Base-by-base conservation (phyloP, 2,888 invertebrate species). In the Habroteleia sp. region DNA sequence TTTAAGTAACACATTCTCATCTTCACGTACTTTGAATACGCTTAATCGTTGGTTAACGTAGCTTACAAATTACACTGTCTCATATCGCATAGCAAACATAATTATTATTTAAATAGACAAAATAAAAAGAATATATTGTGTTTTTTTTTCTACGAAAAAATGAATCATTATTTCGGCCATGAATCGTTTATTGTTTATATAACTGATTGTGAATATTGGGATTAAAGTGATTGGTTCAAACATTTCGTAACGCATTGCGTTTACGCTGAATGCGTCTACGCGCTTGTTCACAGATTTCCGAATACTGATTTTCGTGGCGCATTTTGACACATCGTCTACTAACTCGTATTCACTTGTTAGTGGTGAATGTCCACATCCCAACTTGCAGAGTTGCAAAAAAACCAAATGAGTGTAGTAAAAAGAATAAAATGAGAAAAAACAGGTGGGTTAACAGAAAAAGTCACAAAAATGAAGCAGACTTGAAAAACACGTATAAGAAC, bases 261-360 rank as follows among this genome's bases (percentile, higher is more conserved):
- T 10, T 7, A 7, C 16, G 1, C 13, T 41, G 17, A 56, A 44
- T 50, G 50, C 58, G 52, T 33, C 48, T 42, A 44, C 50, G 56
- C 46, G 58, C 29, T 29, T 37, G 58, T 62, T 69, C 58, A 50
- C 69, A 69, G 41, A 58, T 69, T 69, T 33, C 33, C 63, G 52
- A 35, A 42, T 65, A 58, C 69, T 71, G 65, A 71, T 75, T 71
- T 52, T 48, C 68, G 62, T 54, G 60, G 48, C 33, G 62, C 62
- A 74, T 68, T 74, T 62, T 74, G 74, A 68, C 68, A 63, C 63
- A 69, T 50, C 58, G 48, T 74, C 52, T 52, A 52, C 44, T 63
- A 66, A 66, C 52, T 29, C 74, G 62, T 60, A 74, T 66, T 74
- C 68, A 42, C 62, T 68, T 74, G 66, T 74, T 56, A 62, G 29